A percentile compares a stretch with the other conserved stretches of the same genome.
Evolutionary conservation across 1,140 invertebrate genomes (phyloP).

Genomic region (Hesperophylax magnus): DNA sequence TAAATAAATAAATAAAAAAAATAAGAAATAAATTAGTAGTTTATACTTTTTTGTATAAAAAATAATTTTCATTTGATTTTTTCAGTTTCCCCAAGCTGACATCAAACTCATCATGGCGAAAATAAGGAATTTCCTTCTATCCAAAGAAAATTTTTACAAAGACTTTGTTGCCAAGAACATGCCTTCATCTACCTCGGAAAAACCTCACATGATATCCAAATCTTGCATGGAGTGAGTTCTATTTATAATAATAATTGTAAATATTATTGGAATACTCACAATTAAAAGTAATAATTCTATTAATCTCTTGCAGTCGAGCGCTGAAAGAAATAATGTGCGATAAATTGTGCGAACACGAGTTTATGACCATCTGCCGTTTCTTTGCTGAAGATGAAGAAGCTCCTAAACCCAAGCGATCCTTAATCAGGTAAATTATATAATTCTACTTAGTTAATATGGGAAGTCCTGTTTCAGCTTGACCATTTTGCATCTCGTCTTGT

Average conservation of each 20-base stretch:
- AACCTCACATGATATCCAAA: slow-evolving; percentile 68
- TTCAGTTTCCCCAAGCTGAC: slow-evolving; percentile 81
- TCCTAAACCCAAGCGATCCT: slow-evolving; percentile 59
- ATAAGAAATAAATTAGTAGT: no score
- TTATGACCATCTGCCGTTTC: slow-evolving; percentile 79
- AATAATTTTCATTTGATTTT: not conserved
- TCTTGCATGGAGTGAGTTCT: slow-evolving; percentile 71
- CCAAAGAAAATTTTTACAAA: slow-evolving; percentile 76
- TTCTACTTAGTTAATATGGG: not conserved
- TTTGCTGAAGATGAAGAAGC: slow-evolving; percentile 71
- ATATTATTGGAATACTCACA: no score
- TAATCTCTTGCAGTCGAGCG: slow-evolving; percentile 66
- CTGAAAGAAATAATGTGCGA: slow-evolving; percentile 74
- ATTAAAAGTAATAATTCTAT: not conserved
- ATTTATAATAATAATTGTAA: not conserved
- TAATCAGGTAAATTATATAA: slow-evolving; percentile 20
- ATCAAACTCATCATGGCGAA: slow-evolving; percentile 79
- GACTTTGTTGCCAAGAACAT: slow-evolving; percentile 80
- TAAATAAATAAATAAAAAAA: no score
- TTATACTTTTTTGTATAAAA: no score
- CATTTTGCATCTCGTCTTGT: no score
- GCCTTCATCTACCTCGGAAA: slow-evolving; percentile 65
- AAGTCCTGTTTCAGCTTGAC: no score
- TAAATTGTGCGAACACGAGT: slow-evolving; percentile 83
- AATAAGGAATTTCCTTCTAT: slow-evolving; percentile 72